Base-by-base conservation (phyloP, 2,888 invertebrate species). In the Andrena hattorfiana region DNA sequence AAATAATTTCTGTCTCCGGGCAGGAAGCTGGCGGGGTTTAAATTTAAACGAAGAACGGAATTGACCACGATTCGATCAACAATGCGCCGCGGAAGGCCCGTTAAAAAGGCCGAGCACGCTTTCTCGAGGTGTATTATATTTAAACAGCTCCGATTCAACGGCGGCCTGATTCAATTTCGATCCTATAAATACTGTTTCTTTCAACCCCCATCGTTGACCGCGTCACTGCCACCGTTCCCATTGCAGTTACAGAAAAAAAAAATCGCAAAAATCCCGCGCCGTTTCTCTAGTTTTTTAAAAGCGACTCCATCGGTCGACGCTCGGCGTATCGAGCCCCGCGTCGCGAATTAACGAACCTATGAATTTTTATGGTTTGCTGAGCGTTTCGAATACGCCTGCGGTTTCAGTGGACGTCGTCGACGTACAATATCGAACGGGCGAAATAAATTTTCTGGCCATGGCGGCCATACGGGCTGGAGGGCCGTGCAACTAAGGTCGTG, bases 161-260 rank as follows among this genome's bases (percentile, higher is more conserved):
- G 51, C 59, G 77, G 72, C 83, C 76, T 73, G 76, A 81, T 83
- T 83, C 77, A 81, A 83, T 83, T 83, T 83, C 51, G 72, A 81
- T 72, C 72, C 83, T 83, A 83, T 83, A 81, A 83, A 83, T 81
- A 83, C 83, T 76, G n/a, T 77, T 81, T 60, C 83, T 76, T 81
- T 72, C 81, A 72, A 72, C 26, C 10, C 35, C 75, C 74, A 80
- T 81, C 67, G 60, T 68, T 79, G 51, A 30, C 20, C 66, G 63
- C 71, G 48, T 48, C 54, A 59, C 32, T 8, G 67, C 2, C 60
- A n/a, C 59, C 42, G 48, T 67, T 76, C 54, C 35, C 56, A n/a
- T 64, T 72, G 13, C 49, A 1, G 7, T 49, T 23, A 5, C n/a
- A 23, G 28, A 6, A 26, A 3, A 49, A 3, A 49, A 72, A 73